Evolutionary conservation across 92 coral and sea anemone species (phyloP).

Genomic region (Heteractis magnifica): DNA sequence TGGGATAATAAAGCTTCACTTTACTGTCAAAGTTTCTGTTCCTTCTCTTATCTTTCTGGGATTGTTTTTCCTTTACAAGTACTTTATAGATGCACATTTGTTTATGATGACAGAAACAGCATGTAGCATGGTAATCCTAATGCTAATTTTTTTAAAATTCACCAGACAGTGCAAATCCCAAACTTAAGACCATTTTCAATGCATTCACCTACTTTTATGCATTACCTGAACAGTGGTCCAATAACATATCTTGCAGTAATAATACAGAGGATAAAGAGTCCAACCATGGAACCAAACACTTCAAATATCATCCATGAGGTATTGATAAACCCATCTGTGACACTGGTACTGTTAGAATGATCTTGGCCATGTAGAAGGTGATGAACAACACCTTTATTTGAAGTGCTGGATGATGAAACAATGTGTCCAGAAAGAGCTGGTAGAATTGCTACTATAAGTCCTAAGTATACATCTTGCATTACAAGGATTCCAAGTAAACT

Average conservation of each 20-base stretch:
- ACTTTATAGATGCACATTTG: too few relatives aligned
- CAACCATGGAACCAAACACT: constrained; percentile 68
- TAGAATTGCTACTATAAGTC: constrained; percentile 82
- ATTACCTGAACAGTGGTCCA: constrained; percentile 76
- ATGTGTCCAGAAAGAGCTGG: constrained; percentile 94
- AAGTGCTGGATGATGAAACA: constrained; percentile 21
- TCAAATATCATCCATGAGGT: constrained; percentile 76
- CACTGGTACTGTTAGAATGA: constrained; percentile 33
- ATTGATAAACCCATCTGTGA: constrained; percentile 27
- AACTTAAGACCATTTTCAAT: not conserved
- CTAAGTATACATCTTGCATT: constrained; percentile 97
- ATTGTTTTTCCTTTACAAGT: too few relatives aligned
- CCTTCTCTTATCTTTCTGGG: too few relatives aligned
- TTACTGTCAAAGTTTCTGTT: too few relatives aligned
- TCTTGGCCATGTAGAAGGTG: constrained; percentile 49
- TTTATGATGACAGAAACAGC: too few relatives aligned
- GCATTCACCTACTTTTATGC: not conserved
- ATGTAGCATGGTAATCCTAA: too few relatives aligned
- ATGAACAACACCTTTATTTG: constrained; percentile 43
- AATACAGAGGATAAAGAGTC: constrained; percentile 62
- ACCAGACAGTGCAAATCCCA: not conserved
- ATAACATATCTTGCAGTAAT: constrained; percentile 62
- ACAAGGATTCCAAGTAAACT: constrained; percentile 91
- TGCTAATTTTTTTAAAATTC: not conserved
- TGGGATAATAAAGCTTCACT: not conserved